A percentile compares a stretch with the other conserved stretches of the same genome.
These are phyloP conservation scores for Choloepus hoffmanni DNA, from an alignment of 2,113 vertebrate species.

Conservation along the genomic window DNA sequence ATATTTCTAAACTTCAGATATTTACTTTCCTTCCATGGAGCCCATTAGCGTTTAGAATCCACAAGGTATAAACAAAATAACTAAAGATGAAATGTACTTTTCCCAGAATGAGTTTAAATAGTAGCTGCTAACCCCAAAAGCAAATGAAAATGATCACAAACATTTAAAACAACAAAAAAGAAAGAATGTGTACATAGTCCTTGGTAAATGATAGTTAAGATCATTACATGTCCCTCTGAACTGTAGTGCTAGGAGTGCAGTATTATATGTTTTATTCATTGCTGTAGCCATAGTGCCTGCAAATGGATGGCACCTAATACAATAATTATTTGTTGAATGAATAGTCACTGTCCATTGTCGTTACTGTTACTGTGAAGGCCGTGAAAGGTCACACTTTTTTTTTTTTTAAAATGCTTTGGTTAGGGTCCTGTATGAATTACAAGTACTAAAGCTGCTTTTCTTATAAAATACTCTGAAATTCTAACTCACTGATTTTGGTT, in stretches of 20 bases:
- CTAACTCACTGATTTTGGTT: neutral
- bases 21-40: neutral
- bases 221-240: neutral
- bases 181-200: neutral
- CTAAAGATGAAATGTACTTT: neutral
- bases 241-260: neutral
- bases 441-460: slow-evolving; percentile 15
- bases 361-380: neutral
- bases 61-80: slow-evolving; percentile 10
- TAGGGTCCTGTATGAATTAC: neutral
- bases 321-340: neutral
- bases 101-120: neutral
- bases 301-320: neutral
- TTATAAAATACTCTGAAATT: slow-evolving; percentile 17
- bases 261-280: neutral
- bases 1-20: neutral
- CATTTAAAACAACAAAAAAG: neutral
- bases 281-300: neutral
- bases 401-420: neutral
- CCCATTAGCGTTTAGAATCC: neutral
- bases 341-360: neutral
- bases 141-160: neutral
- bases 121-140: neutral
- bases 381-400: neutral
- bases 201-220: neutral